Evolutionary conservation across 2,888 invertebrate genomes (phyloP), one percentile per base, ranked within the genome.

Genomic region (Myopa testacea): DNA sequence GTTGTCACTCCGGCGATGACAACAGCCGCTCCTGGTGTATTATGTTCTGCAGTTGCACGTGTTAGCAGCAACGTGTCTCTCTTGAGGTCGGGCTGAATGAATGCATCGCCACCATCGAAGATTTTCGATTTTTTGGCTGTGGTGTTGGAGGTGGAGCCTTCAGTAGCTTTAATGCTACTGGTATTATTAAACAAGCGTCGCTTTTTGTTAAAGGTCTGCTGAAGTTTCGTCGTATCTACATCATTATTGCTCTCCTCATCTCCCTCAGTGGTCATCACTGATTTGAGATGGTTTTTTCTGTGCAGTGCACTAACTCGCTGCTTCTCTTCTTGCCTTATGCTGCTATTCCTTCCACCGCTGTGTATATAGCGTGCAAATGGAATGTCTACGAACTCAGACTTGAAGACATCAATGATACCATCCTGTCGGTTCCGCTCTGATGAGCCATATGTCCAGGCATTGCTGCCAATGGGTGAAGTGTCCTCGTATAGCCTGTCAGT

Each of bases 351-450:
- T 26, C 34, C 4, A 14, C 38, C 65, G 37, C 83, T 83, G 78
- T 84, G 84, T 78, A 88, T 83, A 79, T 93, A 92, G 84, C 94
- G 93, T 86, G 94, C 94, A 90, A 95, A 95, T 85, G 95, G 95
- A 89, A 95, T 93, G 88, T 92, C 92, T 84, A 93, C 93, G 84
- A 94, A 93, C 89, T 96, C 96, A 50, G 94, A 94, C 87, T 94
- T 95, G 91, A 96, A 95, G 88, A 95, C 94, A 84, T 96, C 95
- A 88, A 96, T 92, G 84, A 97, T 94, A 88, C 97, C 96, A 83
- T 92, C 92, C 70, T 91, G 91, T 55, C 88, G 87, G 81, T 88
- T 86, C 12, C 86, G 86, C 80, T 89, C 88, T 8, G 82, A 81
- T 76, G 90, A 90, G 77, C 93, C 93, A 80, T 93, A 92, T 84